Base-by-base conservation (phyloP, 2,888 invertebrate genomes). In the Rapana venosa region DNA sequence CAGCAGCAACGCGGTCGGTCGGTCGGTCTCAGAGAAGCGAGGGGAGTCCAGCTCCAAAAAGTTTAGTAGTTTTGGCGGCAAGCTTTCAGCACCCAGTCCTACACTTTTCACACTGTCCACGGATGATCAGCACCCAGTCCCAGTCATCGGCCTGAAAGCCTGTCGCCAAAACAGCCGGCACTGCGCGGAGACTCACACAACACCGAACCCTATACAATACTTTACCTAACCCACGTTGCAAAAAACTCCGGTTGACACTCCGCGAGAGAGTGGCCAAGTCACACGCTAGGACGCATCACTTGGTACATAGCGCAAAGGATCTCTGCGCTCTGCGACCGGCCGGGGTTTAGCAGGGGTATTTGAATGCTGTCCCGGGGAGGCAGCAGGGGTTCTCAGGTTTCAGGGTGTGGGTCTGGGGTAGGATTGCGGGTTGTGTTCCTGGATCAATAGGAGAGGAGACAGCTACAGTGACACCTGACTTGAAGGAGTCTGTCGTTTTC, bases 251-350 rank as follows among this genome's bases (percentile, higher is more conserved):
- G 30, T 6, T 83, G 30, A 32, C 81, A 26, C 81, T 79, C 35
- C 11, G 79, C 15, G 11, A 47, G 77, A 79, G 81, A 83, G 81
- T 26, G 26, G 47, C 81, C 81, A 83, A 83, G 47, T 83, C 26
- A 83, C 36, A 47, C 81, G 47, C 36, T 20, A 83, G 15, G 26
- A 22, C 47, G 81, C 81, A 47, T 83, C 47, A 47, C 81, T 36
- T 83, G 81, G 47, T 79, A 47, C 81, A 83, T 26, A 47, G 81
- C 47, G 81, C 81, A 83, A 83, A 83, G 47, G 81, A 83, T 30
- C 47, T 83, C 81, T 47, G 81, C 81, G 47, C 81, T 83, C 47
- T 83, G 81, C 47, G 81, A 22, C 32, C 35, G 32, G 77, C 77
- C 35, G 32, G 77, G 77, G 77, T 32, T 17, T 32, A 32, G 35